phyloP scores from a whole-genome alignment of 64 coral and sea anemone species.

The Dendrophyllia cribrosa region DNA sequence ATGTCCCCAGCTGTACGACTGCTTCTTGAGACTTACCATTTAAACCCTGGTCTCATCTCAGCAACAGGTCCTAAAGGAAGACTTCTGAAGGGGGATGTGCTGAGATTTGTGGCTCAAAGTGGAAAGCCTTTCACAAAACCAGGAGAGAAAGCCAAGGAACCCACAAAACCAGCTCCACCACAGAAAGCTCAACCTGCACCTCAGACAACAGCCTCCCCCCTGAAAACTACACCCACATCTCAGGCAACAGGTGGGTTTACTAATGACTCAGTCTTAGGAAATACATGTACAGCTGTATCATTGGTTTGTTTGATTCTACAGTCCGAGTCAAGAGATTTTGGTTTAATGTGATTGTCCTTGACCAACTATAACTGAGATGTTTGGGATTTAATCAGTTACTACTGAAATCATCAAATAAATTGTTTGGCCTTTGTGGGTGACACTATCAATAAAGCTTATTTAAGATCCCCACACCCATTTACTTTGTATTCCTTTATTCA shows the following conservation, averaged over 20 bases:
- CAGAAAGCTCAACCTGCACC: constrained; percentile 7
- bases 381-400: too few species aligned
- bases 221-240: neutral
- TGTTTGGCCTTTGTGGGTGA: too few species aligned
- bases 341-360: too few species aligned
- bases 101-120: constrained; percentile 67
- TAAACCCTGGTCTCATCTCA: constrained; percentile 80
- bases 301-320: too few species aligned
- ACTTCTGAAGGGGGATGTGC: constrained; percentile 84
- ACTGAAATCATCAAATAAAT: too few species aligned
- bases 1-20: constrained; percentile 89
- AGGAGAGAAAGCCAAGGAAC: neutral
- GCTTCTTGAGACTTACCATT: constrained; percentile 72
- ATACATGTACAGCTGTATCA: too few species aligned
- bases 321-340: too few species aligned
- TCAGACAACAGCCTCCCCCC: neutral
- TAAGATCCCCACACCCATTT: too few species aligned
- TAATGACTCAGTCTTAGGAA: neutral
- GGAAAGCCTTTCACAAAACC: constrained; percentile 29
- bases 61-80: constrained; percentile 79
- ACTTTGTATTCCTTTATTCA: too few species aligned
- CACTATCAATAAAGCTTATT: too few species aligned
- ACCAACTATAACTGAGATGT: too few species aligned
- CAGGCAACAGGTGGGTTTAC: constrained; percentile 25
- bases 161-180: neutral